These are phyloP conservation scores for Agapostemon virescens DNA, from an alignment of 2,888 invertebrate species.

Conservation along the genomic window DNA sequence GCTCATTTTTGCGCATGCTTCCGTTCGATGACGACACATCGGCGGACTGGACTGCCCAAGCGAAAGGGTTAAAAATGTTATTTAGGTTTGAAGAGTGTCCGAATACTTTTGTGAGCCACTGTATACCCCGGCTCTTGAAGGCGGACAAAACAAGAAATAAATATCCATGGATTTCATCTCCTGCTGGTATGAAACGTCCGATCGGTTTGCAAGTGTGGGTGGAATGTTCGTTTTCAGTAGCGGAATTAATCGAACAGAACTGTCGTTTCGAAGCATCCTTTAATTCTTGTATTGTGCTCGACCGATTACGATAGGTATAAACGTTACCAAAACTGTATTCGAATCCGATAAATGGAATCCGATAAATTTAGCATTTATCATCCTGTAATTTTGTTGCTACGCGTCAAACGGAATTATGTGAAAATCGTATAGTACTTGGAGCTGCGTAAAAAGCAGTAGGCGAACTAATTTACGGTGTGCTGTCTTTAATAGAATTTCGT, in stretches of 20 bases:
- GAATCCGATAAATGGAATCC: background rate
- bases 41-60: no score
- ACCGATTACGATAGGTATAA: background rate
- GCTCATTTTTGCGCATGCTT: no score
- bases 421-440: background rate
- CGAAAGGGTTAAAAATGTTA: no score
- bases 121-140: background rate
- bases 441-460: background rate
- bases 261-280: background rate
- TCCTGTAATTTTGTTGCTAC: background rate
- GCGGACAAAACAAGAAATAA: background rate
- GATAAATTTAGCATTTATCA: background rate
- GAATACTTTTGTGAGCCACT: no score
- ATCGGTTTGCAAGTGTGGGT: background rate
- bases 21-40: no score
- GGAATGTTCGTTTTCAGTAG: background rate
- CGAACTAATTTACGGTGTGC: background rate
- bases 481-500: no score
- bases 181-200: constrained; percentile 17
- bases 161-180: background rate
- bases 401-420: background rate
- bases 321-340: background rate
- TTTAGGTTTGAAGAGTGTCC: no score
- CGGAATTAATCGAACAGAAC: constrained; percentile 11
- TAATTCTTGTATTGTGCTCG: background rate